Base-by-base conservation (phyloP, 2,888 invertebrate genomes). In the Leptothorax acervorum region DNA sequence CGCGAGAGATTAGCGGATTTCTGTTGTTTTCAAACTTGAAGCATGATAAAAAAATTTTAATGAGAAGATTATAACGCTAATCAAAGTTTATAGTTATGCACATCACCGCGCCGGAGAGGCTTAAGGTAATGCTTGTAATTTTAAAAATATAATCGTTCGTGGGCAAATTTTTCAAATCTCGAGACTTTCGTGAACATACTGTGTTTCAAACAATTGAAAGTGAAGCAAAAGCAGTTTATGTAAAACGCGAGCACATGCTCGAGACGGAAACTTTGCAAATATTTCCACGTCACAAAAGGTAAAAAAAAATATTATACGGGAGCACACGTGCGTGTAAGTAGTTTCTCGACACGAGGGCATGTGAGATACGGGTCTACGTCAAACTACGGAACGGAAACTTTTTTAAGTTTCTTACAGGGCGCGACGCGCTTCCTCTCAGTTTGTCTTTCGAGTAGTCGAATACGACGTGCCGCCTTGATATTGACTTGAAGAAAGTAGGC, bases 241-340 rank as follows among this genome's bases (percentile, higher is more conserved):
- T 42, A 55, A 53, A 53, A 53, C 42, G 12, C 9, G 28, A 8
- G 28, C 28, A 35, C 12, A 53, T 28, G 39, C 28, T 12, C 3
- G 53, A 51, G 39, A 53, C n/a, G 39, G n/a, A n/a, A 78, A 78
- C 78, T 78, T 78, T 15, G 73, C 31, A 42, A 55, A 78, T 28
- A 45, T 42, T 73, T 78, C n/a, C 42, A 9, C 42, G 18, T 31
- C 28, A 9, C 42, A 71, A 45, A 71, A 42, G 28, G 15, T 31
- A 23, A 23, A 42, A 35, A 48, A 68, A 70, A 71, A 53, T 76
- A 70, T 39, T 28, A 2, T 53, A 53, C 18, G n/a, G 76, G 28
- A 53, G 53, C 78, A 78, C 53, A 42, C 23, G 23, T 71, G 78
- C 28, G 55, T 71, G 42, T n/a, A 78, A 78, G 78, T 45, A 78